phyloP scores from a whole-genome alignment of 2,797 vertebrate genomes.

The Spinus pinus region DNA sequence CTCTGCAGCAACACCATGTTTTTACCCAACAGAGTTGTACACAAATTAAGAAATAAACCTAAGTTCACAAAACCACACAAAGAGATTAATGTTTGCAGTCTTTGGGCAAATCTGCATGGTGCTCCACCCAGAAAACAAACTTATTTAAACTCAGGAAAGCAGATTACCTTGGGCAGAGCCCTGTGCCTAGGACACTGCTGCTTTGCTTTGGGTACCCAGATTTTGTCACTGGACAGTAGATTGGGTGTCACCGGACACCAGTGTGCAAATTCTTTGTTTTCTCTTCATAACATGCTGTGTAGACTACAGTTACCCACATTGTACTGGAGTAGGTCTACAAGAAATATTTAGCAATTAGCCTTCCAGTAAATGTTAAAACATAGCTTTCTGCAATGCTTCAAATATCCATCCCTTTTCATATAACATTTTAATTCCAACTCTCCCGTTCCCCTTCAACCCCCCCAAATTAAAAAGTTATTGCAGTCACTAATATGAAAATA shows the following conservation, averaged over 20 bases:
- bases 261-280: neutral
- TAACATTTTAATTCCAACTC: neutral
- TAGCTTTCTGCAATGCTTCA: neutral
- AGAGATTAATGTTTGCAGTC: neutral
- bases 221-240: neutral
- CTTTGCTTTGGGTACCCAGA: neutral
- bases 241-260: neutral
- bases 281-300: neutral
- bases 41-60: slow-evolving; percentile 34
- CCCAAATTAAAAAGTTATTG: neutral
- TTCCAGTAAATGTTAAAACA: neutral
- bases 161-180: neutral
- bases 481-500: neutral
- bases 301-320: neutral
- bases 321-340: neutral
- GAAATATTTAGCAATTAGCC: neutral
- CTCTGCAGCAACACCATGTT: neutral
- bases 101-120: neutral
- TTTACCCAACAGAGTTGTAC: neutral
- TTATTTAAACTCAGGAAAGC: neutral
- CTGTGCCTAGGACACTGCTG: neutral
- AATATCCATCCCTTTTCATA: neutral
- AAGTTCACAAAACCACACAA: slow-evolving; percentile 27
- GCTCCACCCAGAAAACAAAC: neutral
- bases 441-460: accelerated